Evolutionary conservation across 2,113 vertebrate genomes (phyloP).

Genomic region (Tetraodon nigroviridis): DNA sequence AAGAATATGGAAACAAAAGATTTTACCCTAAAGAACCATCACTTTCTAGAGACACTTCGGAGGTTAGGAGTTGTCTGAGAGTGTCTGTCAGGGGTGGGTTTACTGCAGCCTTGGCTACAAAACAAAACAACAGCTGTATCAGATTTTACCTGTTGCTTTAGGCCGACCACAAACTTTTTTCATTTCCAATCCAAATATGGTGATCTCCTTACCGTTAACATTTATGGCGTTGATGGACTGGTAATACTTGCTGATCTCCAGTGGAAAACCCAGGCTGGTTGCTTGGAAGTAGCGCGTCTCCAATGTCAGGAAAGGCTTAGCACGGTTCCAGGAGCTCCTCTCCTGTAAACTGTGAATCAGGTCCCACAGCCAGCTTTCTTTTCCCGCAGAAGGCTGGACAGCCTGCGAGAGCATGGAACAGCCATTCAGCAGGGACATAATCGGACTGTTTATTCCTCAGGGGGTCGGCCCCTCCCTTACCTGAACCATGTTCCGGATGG

Average conservation of each 20-base stretch:
- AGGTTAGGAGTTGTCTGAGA: constrained; percentile 57
- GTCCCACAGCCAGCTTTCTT: constrained; percentile 53
- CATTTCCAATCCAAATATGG: background rate
- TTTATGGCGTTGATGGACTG: constrained; percentile 47
- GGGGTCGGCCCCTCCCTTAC: constrained; percentile 42
- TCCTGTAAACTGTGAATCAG: constrained; percentile 56
- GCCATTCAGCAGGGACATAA: too few species aligned
- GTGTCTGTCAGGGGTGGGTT: constrained; percentile 53
- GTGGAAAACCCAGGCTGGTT: constrained; percentile 68
- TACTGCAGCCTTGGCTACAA: constrained; percentile 58
- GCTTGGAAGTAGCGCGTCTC: constrained; percentile 72
- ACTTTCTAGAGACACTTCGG: constrained; percentile 63
- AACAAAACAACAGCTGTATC: background rate
- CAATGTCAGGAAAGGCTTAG: constrained; percentile 58
- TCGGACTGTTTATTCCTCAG: background rate
- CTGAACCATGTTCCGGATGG: constrained; percentile 45
- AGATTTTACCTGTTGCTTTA: background rate
- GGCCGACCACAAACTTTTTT: background rate
- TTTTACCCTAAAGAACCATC: constrained; percentile 72
- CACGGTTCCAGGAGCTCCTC: constrained; percentile 64
- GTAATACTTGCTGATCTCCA: constrained; percentile 76
- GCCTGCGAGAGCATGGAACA: constrained; percentile 41
- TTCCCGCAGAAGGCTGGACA: constrained; percentile 47
- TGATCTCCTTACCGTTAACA: constrained; percentile 63
- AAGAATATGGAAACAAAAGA: background rate